Conservation (phyloP, 2,113 vertebrate genomes). For the Dermatemys mawii region DNA sequence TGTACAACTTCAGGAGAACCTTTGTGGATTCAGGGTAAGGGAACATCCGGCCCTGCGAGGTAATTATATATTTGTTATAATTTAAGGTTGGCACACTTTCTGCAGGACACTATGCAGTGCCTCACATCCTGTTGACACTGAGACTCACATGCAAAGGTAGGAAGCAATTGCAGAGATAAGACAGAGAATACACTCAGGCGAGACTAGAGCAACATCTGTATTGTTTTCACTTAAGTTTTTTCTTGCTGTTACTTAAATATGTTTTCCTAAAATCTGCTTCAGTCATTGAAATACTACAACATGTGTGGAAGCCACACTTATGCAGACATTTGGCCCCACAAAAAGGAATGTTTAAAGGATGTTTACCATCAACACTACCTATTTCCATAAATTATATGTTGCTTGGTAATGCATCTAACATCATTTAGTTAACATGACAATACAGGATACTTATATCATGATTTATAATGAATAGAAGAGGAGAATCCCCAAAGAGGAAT, state of each 20-base stretch:
- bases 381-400: constrained; percentile 55
- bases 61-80: not conserved
- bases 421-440: constrained; percentile 61
- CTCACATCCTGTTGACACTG: not conserved
- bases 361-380: constrained; percentile 41
- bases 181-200: not conserved
- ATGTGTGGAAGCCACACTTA: not conserved
- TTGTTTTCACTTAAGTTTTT: accelerated
- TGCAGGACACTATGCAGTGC: not conserved
- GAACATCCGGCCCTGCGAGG: not conserved
- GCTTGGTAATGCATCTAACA: constrained; percentile 46
- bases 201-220: not conserved
- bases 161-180: not conserved
- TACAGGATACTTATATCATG: constrained; percentile 46
- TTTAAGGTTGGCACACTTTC: not conserved
- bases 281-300: not conserved
- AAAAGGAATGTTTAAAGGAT: constrained; percentile 9
- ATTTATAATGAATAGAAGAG: constrained; percentile 66
- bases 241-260: not conserved
- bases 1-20: not conserved
- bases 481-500: constrained; percentile 64
- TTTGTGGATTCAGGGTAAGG: not conserved
- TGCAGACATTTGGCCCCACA: not conserved
- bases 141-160: not conserved
- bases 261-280: not conserved